phyloP scores from a whole-genome alignment of 2,888 invertebrate species.

The Hipparchia semele region DNA sequence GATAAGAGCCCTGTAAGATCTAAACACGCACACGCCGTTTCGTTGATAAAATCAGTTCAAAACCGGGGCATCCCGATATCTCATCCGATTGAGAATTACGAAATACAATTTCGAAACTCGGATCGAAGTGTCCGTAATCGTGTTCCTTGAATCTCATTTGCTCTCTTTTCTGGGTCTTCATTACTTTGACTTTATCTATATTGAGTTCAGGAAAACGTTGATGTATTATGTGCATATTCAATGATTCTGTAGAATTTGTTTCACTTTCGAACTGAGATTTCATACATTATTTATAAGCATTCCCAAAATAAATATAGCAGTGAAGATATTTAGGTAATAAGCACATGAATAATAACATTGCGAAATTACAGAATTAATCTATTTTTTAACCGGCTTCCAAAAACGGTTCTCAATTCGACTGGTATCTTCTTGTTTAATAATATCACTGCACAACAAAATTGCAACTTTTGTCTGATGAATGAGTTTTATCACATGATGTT shows the following conservation, averaged over 20 bases:
- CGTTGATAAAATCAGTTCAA: constrained; percentile 42
- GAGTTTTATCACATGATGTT: too few relatives aligned
- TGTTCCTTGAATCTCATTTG: constrained; percentile 43
- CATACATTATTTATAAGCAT: neutral
- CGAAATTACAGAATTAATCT: too few relatives aligned
- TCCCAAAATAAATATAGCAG: too few relatives aligned
- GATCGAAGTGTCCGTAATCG: constrained; percentile 42
- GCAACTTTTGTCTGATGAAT: too few relatives aligned
- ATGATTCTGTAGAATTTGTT: constrained; percentile 12
- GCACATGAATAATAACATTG: too few relatives aligned
- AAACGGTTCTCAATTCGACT: too few relatives aligned
- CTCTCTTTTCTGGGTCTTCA: constrained; percentile 42
- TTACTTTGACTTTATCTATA: constrained; percentile 33
- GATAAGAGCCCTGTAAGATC: constrained; percentile 10
- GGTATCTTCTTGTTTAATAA: too few relatives aligned
- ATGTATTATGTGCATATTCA: constrained; percentile 24
- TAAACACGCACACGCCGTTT: constrained; percentile 10
- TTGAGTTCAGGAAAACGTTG: constrained; percentile 18
- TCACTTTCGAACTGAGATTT: neutral
- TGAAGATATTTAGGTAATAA: too few relatives aligned
- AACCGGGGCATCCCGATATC: constrained; percentile 41
- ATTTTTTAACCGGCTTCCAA: too few relatives aligned
- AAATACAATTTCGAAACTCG: constrained; percentile 44
- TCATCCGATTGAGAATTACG: constrained; percentile 47
- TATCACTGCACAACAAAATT: too few relatives aligned